Conservation (phyloP, 1,140 invertebrate genomes). For the Armadillidium nasatum region DNA sequence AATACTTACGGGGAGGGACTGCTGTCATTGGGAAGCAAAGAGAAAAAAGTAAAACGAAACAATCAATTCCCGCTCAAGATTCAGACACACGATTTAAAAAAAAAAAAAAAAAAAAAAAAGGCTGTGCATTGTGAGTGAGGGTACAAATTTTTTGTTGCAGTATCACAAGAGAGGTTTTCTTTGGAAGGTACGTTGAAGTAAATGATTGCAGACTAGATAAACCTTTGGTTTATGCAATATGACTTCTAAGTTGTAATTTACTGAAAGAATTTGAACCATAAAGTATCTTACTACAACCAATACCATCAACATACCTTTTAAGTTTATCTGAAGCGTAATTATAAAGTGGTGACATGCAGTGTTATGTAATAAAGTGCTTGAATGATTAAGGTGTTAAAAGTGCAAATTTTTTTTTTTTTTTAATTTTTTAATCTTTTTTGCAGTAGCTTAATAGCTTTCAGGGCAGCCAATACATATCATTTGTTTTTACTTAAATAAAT, state of each 20-base stretch:
- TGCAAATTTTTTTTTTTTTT: neutral
- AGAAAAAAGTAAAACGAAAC: constrained; percentile 12
- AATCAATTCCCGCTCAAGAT: neutral
- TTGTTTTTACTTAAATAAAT: neutral
- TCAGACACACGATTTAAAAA: neutral
- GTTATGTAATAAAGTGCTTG: neutral
- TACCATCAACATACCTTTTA: constrained; percentile 1
- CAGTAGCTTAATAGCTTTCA: neutral
- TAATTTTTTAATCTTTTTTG: no score
- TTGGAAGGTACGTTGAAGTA: neutral
- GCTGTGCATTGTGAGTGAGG: constrained; percentile 5
- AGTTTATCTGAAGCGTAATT: constrained; percentile 4
- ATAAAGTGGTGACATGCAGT: constrained; percentile 7
- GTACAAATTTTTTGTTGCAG: constrained; percentile 4
- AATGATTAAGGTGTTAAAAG: neutral
- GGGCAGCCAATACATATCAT: neutral
- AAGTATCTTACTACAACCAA: neutral
- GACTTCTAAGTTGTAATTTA: no score
- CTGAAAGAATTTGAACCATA: no score
- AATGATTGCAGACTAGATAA: neutral
- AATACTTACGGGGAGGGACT: neutral
- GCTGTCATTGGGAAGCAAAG: constrained; percentile 11
- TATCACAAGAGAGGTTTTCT: neutral
- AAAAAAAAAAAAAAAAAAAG: no score
- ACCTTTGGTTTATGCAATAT: no score